Conservation (phyloP, 2,113 vertebrate species). For the Vulpes lagopus region DNA sequence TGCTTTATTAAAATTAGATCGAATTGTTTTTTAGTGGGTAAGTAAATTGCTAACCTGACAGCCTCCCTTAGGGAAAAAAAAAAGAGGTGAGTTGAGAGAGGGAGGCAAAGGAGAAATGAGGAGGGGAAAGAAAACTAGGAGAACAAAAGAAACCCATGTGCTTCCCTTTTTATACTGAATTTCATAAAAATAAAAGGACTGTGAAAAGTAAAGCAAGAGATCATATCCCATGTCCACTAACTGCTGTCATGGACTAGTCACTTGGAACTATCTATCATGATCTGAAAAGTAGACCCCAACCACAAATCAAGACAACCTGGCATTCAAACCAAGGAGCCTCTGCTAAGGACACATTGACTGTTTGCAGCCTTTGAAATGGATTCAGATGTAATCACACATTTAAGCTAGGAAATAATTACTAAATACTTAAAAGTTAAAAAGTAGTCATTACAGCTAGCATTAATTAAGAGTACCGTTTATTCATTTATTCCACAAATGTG, state of each 20-base stretch:
- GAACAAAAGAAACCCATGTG: not conserved
- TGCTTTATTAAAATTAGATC: not conserved
- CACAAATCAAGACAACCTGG: not conserved
- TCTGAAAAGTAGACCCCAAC: not conserved
- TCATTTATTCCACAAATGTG: slow-evolving; percentile 2
- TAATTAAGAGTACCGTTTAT: not conserved
- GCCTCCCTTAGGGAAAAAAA: not conserved
- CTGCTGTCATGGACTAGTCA: not conserved
- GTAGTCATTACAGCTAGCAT: not conserved
- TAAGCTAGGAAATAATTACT: slow-evolving; percentile 14
- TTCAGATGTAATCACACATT: not conserved
- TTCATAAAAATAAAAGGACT: not conserved
- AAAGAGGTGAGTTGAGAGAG: not conserved
- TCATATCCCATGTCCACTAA: not conserved
- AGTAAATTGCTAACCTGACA: not conserved
- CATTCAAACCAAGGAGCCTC: not conserved
- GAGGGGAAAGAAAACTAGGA: slow-evolving; percentile 9
- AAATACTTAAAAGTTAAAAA: slow-evolving; percentile 40
- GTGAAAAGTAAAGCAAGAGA: not conserved
- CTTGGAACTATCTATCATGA: not conserved
- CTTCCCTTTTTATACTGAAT: not conserved
- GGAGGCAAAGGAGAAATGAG: not conserved
- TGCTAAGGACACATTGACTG: not conserved
- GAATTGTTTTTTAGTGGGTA: not conserved
- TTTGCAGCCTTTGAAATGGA: not conserved